phyloP scores from a whole-genome alignment of 2,888 invertebrate genomes.

The Nephrotoma flavescens region DNA sequence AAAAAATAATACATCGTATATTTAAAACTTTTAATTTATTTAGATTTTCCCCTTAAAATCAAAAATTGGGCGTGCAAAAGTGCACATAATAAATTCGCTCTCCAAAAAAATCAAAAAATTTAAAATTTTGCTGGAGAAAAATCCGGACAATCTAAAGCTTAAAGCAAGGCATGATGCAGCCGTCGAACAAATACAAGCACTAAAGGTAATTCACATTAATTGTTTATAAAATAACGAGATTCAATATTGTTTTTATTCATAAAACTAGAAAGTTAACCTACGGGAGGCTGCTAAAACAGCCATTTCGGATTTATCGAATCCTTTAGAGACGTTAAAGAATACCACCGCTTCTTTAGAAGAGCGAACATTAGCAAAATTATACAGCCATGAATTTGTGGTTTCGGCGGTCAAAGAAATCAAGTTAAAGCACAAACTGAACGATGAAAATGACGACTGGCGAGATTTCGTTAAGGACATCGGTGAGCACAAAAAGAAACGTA shows the following conservation, averaged over 20 bases:
- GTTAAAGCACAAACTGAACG: neutral
- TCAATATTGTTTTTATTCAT: neutral
- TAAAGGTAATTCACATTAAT: neutral
- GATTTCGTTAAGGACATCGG: neutral
- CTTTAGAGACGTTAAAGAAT: neutral
- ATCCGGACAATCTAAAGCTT: slow-evolving; percentile 19
- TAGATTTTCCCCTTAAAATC: neutral
- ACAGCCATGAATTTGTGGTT: neutral
- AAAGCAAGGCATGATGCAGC: slow-evolving; percentile 20
- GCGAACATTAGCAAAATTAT: neutral
- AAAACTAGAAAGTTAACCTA: neutral
- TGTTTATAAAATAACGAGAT: neutral
- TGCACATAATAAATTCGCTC: slow-evolving; percentile 23
- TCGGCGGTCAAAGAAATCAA: neutral
- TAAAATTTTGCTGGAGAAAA: slow-evolving; percentile 19
- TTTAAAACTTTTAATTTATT: neutral
- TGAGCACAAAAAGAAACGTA: neutral
- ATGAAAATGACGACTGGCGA: neutral
- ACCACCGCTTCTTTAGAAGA: neutral
- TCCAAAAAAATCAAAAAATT: slow-evolving; percentile 26
- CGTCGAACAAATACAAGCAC: neutral
- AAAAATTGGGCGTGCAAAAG: slow-evolving; percentile 14
- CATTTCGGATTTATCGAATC: neutral
- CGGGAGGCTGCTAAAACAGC: neutral
- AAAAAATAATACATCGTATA: neutral